Conservation (phyloP, 2,113 vertebrate genomes). For the Scomber colias region DNA sequence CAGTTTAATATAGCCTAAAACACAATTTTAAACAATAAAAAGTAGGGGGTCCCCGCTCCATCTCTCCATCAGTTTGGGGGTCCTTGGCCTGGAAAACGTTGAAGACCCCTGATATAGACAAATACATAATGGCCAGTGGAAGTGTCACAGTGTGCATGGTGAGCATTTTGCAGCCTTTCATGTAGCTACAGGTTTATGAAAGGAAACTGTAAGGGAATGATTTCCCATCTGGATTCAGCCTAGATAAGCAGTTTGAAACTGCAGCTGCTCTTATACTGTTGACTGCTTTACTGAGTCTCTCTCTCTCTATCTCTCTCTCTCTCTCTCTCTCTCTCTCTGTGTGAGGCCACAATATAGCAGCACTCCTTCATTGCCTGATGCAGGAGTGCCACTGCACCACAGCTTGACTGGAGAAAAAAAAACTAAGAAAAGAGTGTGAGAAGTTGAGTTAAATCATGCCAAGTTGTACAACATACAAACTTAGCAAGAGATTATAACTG, state of each 20-base stretch:
- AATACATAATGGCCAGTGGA: not conserved
- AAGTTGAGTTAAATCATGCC: slow-evolving; percentile 53
- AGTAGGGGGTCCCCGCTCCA: too few relatives aligned
- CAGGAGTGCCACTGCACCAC: slow-evolving; percentile 20
- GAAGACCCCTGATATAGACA: not conserved
- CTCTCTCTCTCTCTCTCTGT: slow-evolving; percentile 19
- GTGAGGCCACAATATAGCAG: slow-evolving; percentile 56
- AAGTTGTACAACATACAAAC: slow-evolving; percentile 81
- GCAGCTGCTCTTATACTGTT: slow-evolving; percentile 66
- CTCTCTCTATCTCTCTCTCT: too few relatives aligned
- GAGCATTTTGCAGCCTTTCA: slow-evolving; percentile 44
- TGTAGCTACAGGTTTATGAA: slow-evolving; percentile 66
- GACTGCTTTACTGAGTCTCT: slow-evolving; percentile 71
- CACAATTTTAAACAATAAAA: too few relatives aligned
- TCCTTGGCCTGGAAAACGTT: too few relatives aligned
- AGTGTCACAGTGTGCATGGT: not conserved
- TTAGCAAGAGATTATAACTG: slow-evolving; percentile 86
- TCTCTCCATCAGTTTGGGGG: too few relatives aligned
- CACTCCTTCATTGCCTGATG: slow-evolving; percentile 58
- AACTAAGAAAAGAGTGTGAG: slow-evolving; percentile 33
- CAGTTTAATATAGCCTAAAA: too few relatives aligned
- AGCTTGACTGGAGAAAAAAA: not conserved
- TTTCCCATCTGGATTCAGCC: slow-evolving; percentile 80
- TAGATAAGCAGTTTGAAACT: slow-evolving; percentile 77
- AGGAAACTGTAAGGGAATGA: slow-evolving; percentile 75